phyloP scores from a whole-genome alignment of 2,888 invertebrate species.

The Drosophila nigritarsus region DNA sequence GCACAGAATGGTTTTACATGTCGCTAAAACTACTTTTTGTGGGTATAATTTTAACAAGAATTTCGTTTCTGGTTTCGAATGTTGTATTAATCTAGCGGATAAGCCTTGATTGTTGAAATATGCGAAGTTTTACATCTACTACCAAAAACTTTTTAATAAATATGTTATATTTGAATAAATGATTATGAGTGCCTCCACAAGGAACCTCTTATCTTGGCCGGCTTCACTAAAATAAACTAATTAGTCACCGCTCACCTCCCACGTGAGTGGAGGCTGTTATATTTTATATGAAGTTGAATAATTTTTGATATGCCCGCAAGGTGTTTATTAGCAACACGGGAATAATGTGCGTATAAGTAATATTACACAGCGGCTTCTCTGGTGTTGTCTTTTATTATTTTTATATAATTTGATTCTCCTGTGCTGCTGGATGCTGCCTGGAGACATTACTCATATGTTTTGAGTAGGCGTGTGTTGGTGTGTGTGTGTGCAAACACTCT shows the following conservation, averaged over 20 bases:
- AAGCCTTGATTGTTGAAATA: background rate
- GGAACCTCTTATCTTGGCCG: background rate
- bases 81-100: background rate
- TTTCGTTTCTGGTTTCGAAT: background rate
- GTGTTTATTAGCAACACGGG: constrained; percentile 79
- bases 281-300: constrained; percentile 63
- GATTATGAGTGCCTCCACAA: background rate
- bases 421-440: constrained; percentile 36
- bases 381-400: background rate
- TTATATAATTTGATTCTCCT: background rate
- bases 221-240: constrained; percentile 32
- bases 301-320: constrained; percentile 74
- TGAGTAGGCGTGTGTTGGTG: constrained; percentile 29
- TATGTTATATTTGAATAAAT: background rate
- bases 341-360: constrained; percentile 79
- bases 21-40: background rate
- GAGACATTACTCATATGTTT: constrained; percentile 72
- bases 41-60: background rate
- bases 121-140: background rate
- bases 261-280: constrained; percentile 15
- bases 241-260: constrained; percentile 30
- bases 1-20: background rate
- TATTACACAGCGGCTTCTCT: constrained; percentile 54
- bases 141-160: background rate
- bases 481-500: constrained; percentile 53